phyloP scores from a whole-genome alignment of 2,888 invertebrate genomes.

The Sycophila texana region DNA sequence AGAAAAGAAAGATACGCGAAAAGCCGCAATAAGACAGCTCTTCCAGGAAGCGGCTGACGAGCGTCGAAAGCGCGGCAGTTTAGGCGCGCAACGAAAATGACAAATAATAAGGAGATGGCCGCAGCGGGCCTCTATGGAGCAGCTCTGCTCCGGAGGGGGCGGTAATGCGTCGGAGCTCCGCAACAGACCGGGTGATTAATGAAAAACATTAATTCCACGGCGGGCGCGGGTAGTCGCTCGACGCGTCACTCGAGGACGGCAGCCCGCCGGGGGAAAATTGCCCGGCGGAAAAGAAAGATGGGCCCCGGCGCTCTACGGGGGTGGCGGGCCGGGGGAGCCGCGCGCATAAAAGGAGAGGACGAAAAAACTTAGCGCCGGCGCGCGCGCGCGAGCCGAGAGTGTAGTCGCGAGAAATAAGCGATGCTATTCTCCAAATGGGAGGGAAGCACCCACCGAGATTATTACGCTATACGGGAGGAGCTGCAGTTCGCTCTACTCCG shows the following conservation, averaged over 20 bases:
- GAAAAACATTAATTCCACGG: constrained; percentile 67
- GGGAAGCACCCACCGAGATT: constrained; percentile 28
- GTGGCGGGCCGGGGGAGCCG: no score
- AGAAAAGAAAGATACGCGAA: no score
- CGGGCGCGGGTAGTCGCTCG: not conserved
- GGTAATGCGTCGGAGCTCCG: constrained; percentile 43
- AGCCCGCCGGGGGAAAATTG: not conserved
- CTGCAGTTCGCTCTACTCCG: not conserved
- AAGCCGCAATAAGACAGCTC: no score
- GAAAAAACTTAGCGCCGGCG: not conserved
- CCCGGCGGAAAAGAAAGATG: no score
- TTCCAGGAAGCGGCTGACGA: no score
- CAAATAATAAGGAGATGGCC: constrained; percentile 68
- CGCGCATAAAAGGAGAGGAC: constrained; percentile 3
- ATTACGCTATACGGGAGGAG: constrained; percentile 19
- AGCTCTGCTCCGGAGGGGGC: constrained; percentile 18
- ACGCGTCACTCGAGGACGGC: constrained; percentile 3
- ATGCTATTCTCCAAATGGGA: constrained; percentile 42
- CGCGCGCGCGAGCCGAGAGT: not conserved
- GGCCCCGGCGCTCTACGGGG: not conserved
- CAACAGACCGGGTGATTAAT: constrained; percentile 67
- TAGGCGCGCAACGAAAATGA: constrained; percentile 60
- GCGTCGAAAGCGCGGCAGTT: not conserved
- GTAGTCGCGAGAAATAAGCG: constrained; percentile 38
- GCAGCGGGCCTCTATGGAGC: constrained; percentile 14